Evolutionary conservation across 2,797 vertebrate genomes (phyloP).

Genomic region (Pogonophryne albipinna): DNA sequence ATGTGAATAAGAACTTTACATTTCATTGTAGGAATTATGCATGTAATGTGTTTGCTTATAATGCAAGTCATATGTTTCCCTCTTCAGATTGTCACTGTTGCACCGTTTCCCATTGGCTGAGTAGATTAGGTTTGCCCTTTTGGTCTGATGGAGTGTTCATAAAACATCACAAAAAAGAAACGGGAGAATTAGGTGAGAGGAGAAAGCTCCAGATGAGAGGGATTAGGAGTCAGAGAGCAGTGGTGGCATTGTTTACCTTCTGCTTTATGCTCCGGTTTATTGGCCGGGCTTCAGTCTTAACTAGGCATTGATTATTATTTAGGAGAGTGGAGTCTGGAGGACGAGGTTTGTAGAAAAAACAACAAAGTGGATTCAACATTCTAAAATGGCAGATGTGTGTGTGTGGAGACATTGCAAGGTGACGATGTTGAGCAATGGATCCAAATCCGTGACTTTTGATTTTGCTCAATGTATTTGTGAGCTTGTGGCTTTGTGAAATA

Average conservation of each 20-base stretch:
- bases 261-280: conserved; percentile 60
- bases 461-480: not conserved
- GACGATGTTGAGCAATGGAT: not conserved
- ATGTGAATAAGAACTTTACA: conserved; percentile 27
- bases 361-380: conserved; percentile 44
- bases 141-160: conserved; percentile 60
- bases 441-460: not conserved
- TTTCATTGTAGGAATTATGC: conserved; percentile 22
- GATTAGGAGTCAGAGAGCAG: conserved; percentile 62
- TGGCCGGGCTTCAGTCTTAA: conserved; percentile 60
- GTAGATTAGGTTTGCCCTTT: conserved; percentile 56
- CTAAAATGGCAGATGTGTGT: conserved; percentile 9
- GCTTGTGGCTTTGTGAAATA: not conserved
- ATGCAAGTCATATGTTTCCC: conserved; percentile 42
- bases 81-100: conserved; percentile 44
- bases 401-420: not conserved
- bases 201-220: conserved; percentile 43
- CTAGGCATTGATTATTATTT: conserved; percentile 69
- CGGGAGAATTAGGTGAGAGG: conserved; percentile 42
- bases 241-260: conserved; percentile 64
- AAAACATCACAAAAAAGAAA: conserved; percentile 51
- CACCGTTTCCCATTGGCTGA: conserved; percentile 19
- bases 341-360: conserved; percentile 16
- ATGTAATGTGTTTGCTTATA: conserved; percentile 33
- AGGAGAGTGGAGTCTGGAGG: conserved; percentile 32